Evolutionary conservation across 2,888 invertebrate genomes (phyloP).

Genomic region (Acleris literana): DNA sequence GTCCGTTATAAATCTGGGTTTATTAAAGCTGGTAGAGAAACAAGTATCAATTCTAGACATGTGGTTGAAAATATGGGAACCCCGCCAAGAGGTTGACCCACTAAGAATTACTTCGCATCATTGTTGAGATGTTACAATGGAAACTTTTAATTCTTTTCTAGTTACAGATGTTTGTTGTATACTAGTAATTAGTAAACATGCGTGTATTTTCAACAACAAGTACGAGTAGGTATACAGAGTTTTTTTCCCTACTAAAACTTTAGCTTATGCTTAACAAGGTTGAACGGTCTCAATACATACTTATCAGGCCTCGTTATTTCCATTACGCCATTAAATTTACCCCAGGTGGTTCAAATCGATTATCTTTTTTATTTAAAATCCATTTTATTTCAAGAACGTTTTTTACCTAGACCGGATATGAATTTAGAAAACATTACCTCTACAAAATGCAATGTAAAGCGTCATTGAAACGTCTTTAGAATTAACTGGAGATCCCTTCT

Average conservation of each 20-base stretch:
- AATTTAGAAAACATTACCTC: slow-evolving; percentile 65
- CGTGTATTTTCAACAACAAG: too few species aligned
- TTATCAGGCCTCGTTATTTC: slow-evolving; percentile 18
- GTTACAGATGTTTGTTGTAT: slow-evolving; percentile 38
- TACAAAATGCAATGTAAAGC: slow-evolving; percentile 57
- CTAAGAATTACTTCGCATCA: slow-evolving; percentile 71
- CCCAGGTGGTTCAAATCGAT: slow-evolving; percentile 48
- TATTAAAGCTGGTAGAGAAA: slow-evolving; percentile 56
- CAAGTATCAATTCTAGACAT: slow-evolving; percentile 75
- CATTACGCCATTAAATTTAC: slow-evolving; percentile 39
- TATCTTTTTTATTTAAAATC: slow-evolving; percentile 50
- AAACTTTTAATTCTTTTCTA: slow-evolving; percentile 15
- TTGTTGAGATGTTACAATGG: slow-evolving; percentile 65
- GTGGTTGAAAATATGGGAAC: slow-evolving; percentile 82
- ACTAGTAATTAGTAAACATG: slow-evolving; percentile 23
- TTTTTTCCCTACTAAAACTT: not conserved
- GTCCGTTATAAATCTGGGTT: not conserved
- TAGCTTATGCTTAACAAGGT: slow-evolving; percentile 1
- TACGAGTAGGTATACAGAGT: too few species aligned
- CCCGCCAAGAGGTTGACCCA: slow-evolving; percentile 79
- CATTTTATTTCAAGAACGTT: slow-evolving; percentile 49
- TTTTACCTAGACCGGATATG: slow-evolving; percentile 69
- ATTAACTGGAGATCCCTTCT: slow-evolving; percentile 65
- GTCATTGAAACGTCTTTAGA: slow-evolving; percentile 69
- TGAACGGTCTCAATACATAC: slow-evolving; percentile 19